Base-by-base conservation (phyloP, 2,888 invertebrate genomes). In the Hydrotaea cyrtoneurina region DNA sequence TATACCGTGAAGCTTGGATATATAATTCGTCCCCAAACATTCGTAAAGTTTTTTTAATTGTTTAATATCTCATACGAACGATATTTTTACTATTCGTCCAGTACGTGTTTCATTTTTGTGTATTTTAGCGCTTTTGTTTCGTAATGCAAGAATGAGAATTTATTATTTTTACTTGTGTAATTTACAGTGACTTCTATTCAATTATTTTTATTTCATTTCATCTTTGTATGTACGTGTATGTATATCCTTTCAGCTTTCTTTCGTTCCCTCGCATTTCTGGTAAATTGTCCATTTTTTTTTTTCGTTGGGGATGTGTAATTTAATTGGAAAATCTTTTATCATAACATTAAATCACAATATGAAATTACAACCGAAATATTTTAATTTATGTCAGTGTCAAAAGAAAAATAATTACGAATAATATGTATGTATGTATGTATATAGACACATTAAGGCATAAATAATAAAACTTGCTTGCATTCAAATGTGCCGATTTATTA, bases 141-240 rank as follows among this genome's bases (percentile, higher is more conserved):
- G 86, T 17, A 17, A 36, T 36, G 17, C 15, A n/a, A 31, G 59
- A 8, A 82, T 87, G 82, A 87, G 87, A 88, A 87, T 88, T 87
- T 87, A 88, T 87, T 86, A 86, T 86, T 80, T 87, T 81, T 80
- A 57, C 78, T 85, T 84, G 77, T 85, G 80, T 86, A 87, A 88
- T 88, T 87, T 87, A 87, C 87, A 86, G 76, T 86, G 85, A 84
- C 87, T 87, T 87, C 86, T 86, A 86, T 87, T 87, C 87, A 87
- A 88, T 88, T 87, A 87, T 86, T 88, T 80, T 78, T 80, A 78
- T 83, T 83, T 80, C 31, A 78, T 57, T 78, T 31, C 72, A 19
- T 59, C 15, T 72, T 2, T 0, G 89, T 88, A 89, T 88, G 86
- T 88, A 86, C 71, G 53, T 71, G 23, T n/a, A 13, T 71, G 31